Evolutionary conservation across 2,797 vertebrate genomes (phyloP).

Genomic region (Phataginus tricuspis): DNA sequence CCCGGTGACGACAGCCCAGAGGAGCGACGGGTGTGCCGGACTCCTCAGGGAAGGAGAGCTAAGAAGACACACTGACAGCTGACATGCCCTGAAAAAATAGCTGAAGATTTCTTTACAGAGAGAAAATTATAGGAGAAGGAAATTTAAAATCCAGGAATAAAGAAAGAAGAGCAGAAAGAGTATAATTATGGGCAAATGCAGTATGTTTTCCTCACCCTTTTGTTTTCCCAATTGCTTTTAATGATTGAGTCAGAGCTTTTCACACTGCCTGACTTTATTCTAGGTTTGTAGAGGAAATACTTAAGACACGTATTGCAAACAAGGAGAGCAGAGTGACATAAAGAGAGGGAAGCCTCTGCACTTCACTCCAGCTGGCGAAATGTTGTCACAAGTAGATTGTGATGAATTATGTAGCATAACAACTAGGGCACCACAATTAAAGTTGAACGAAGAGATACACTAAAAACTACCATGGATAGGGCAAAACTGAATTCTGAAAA

Average conservation of each 20-base stretch:
- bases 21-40: accelerated
- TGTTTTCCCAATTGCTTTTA: background rate
- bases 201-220: background rate
- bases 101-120: background rate
- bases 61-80: background rate
- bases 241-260: background rate
- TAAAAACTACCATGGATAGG: background rate
- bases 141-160: background rate
- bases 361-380: background rate
- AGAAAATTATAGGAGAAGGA: background rate
- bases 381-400: background rate
- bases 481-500: background rate
- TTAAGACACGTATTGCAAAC: background rate
- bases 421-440: too few species aligned
- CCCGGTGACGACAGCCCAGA: accelerated
- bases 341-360: background rate
- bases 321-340: background rate
- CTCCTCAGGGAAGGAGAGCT: background rate
- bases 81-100: background rate
- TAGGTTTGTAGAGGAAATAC: background rate
- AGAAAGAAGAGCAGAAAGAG: background rate
- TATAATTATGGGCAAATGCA: background rate
- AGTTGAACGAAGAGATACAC: background rate
- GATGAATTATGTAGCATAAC: background rate
- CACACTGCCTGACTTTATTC: background rate